These are phyloP conservation scores for Agriopis marginaria DNA, from an alignment of 2,888 invertebrate species.

Conservation along the genomic window DNA sequence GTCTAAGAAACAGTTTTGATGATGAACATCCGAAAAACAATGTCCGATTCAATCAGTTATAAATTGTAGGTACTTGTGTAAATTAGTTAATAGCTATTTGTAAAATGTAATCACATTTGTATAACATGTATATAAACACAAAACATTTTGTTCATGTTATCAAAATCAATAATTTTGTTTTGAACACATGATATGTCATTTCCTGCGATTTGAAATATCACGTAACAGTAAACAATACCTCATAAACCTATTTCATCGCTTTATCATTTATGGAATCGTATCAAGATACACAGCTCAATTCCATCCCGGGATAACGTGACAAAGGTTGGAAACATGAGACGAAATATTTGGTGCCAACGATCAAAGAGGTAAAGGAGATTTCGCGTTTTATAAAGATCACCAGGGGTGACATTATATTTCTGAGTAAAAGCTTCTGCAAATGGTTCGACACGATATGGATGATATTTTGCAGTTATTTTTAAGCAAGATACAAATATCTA, in stretches of 20 bases:
- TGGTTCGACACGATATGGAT: conserved; percentile 7
- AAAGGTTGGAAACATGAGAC: conserved; percentile 49
- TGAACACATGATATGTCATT: too few species aligned
- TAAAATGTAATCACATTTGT: too few species aligned
- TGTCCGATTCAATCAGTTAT: too few species aligned
- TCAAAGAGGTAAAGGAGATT: conserved; percentile 52
- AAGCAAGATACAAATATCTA: too few species aligned
- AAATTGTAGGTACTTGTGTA: too few species aligned
- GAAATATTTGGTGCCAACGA: conserved; percentile 42
- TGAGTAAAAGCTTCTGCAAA: conserved; percentile 21
- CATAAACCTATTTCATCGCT: conserved; percentile 18
- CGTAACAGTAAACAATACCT: conserved; percentile 11
- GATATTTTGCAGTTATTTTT: neutral
- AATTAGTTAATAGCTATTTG: too few species aligned
- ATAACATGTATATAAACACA: too few species aligned
- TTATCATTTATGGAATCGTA: conserved; percentile 33
- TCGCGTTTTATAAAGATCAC: conserved; percentile 50
- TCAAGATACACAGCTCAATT: conserved; percentile 42
- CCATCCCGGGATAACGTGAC: conserved; percentile 44
- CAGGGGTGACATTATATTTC: conserved; percentile 50
- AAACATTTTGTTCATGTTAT: too few species aligned
- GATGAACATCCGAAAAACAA: too few species aligned
- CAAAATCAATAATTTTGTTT: too few species aligned
- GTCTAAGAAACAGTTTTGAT: too few species aligned
- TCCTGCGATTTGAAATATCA: neutral